Base-by-base conservation (phyloP, 1,140 invertebrate species). In the Nephotettix cincticeps region DNA sequence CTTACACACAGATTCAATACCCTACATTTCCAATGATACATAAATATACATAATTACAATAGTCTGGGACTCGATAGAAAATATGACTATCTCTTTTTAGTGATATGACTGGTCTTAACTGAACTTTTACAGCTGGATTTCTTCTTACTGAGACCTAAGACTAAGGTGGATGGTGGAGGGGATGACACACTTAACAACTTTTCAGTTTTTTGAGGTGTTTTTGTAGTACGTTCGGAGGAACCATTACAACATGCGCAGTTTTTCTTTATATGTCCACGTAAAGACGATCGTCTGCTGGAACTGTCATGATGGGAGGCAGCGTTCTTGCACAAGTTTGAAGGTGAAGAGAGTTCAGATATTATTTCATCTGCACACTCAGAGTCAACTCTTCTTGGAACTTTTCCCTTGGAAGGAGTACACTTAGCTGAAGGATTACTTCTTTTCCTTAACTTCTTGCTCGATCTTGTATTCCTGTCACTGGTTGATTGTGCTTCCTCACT, bases 191-290 rank as follows among this genome's bases (percentile, higher is more conserved):
- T 27, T 21, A 28, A 32, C 19, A 9, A 3, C 19, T 30, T 67
- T n/a, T 32, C 30, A 65, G 27, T 65, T 36, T 65, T 65, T 36
- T 23, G 21, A 11, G 21, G n/a, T 43, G 17, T 30, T 32, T 29
- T 67, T 1, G 32, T 23, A 23, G n/a, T 17, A 4, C 28, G 32
- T 19, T 67, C 36, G 21, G 32, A 19, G 1, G 64, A 67, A 27
- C 83, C 83, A 69, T 83, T 84, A 71, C 84, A 86, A 68, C 84
- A 85, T 0, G 81, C 79, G 71, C 84, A 85, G 1, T 81, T 82
- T 68, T 85, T 86, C 58, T 85, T 85, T 13, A 85, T 82, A 68
- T 85, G 83, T 13, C 84, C 83, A 0, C 84, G 77, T 1, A 83
- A 72, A 45, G 83, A 84, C 0, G 84, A 83, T 23, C 84, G 74